Base-by-base conservation (phyloP, 1,140 invertebrate genomes). In the Gryon sp. region DNA sequence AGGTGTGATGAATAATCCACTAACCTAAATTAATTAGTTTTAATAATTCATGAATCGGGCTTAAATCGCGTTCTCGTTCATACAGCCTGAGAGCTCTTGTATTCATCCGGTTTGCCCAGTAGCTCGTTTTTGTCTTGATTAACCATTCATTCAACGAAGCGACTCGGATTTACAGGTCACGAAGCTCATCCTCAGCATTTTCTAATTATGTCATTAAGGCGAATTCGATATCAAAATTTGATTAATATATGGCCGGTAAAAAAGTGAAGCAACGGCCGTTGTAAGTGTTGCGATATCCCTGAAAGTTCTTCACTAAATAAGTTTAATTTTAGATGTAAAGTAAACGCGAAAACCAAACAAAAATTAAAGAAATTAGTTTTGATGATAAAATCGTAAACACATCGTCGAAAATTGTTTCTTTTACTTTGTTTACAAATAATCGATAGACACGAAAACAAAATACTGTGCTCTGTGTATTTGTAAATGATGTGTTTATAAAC, bases 11-110 rank as follows among this genome's bases (percentile, higher is more conserved):
- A 75, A 79, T 79, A 75, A 79, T 70, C 65, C 43, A 79, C 43
- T 72, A 68, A 70, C 46, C 32, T 57, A 76, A 76, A 76, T 79
- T 72, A 79, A 79, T 79, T 73, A 73, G 55, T 60, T 75, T 79
- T 76, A 72, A 73, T 76, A 76, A 76, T 79, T 70, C 70, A 75
- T 66, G 70, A 75, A 75, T 72, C 70, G 62, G 55, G 62, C 48
- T 76, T 59, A 76, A 68, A 72, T 68, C 62, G 60, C 57, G 63
- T 41, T 65, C 57, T 70, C 48, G 62, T 73, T 66, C 66, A 77
- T 77, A 45, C 46, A 68, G 50, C 65, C 72, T 68, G 63, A 68
- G 68, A 68, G 72, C 73, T 55, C 52, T 65, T 68, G 65, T 68
- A 69, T 69, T 76, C 72, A 76, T 76, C 63, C 60, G 59, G 74